Percentiles rank a stretch among this genome's conserved stretches.
Conservation (phyloP, 2,888 invertebrate genomes). For the Tipula confusa region DNA sequence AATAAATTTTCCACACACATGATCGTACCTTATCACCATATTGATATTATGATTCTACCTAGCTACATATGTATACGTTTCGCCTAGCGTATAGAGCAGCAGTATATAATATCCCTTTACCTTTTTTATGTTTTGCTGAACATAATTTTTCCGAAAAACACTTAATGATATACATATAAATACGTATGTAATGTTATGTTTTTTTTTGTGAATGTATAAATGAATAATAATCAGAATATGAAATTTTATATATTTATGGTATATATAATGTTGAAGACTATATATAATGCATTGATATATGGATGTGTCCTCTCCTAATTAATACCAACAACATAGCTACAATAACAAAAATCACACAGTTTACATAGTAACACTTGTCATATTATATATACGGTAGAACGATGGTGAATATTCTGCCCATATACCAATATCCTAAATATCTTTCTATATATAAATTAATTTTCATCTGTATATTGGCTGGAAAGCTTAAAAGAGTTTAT, state of each 20-base stretch:
- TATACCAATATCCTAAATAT: not conserved
- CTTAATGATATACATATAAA: not conserved
- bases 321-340: too few species aligned
- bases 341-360: not conserved
- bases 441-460: not conserved
- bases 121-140: not conserved
- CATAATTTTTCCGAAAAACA: not conserved
- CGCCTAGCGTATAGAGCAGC: not conserved
- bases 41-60: not conserved
- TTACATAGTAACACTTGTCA: not conserved
- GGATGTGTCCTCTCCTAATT: not conserved
- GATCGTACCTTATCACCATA: not conserved
- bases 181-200: not conserved
- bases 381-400: not conserved
- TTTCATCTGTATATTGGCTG: not conserved
- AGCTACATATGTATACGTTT: not conserved
- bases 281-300: not conserved
- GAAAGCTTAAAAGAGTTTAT: not conserved
- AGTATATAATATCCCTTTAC: not conserved
- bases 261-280: not conserved
- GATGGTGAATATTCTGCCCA: not conserved
- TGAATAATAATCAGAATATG: not conserved
- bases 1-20: not conserved
- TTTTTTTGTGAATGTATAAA: not conserved
- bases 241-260: not conserved